A percentile compares a stretch with the other conserved stretches of the same genome.
These are phyloP conservation scores for Lamprotornis superbus DNA, from an alignment of 2,113 vertebrate genomes.

Conservation along the genomic window DNA sequence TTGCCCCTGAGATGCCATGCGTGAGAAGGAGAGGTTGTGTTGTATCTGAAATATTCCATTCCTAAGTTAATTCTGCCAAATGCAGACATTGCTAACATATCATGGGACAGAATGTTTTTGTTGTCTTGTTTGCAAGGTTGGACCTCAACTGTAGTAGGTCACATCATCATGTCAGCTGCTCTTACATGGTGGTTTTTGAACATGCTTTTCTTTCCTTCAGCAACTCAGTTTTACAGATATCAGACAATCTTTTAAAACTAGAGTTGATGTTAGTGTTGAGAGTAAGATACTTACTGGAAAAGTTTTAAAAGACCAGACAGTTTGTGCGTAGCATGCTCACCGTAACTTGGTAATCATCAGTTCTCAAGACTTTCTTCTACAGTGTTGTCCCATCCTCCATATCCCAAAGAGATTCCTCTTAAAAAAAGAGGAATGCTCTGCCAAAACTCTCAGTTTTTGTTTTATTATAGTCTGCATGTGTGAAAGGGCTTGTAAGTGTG, in stretches of 20 bases:
- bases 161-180: fast-evolving
- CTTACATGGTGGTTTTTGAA: background rate
- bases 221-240: background rate
- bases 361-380: background rate
- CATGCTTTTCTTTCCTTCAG: background rate
- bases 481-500: background rate
- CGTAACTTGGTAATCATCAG: background rate
- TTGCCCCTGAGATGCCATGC: background rate
- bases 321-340: background rate
- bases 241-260: background rate
- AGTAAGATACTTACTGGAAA: background rate
- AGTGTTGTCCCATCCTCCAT: background rate
- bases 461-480: background rate
- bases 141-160: background rate
- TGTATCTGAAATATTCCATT: background rate
- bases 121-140: background rate
- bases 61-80: background rate
- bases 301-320: background rate
- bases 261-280: background rate
- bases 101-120: background rate
- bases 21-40: background rate
- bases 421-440: background rate
- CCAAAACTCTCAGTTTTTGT: background rate
- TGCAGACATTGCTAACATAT: background rate
- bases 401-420: background rate